Base-by-base conservation (phyloP, 23 tunicate genomes). In the Botrylloides violaceus region DNA sequence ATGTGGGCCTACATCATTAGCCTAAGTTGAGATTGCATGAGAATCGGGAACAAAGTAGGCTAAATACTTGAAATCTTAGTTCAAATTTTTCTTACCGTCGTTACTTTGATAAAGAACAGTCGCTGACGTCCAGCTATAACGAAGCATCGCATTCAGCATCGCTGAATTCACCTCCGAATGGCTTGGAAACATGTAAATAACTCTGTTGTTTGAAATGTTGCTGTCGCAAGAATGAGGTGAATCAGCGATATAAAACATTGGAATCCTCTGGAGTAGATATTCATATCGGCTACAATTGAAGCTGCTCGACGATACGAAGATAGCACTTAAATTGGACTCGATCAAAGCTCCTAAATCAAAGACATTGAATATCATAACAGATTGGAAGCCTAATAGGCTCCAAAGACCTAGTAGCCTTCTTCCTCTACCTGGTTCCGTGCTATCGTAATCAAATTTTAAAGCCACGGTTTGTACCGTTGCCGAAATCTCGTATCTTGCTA, bases 121-220 rank as follows among this genome's bases (percentile, higher is more conserved):
- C 4, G 84, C 84, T 5, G 84, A 71, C 43, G 59, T 38, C 84
- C 84, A 80, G 37, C 71, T 29, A 39, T 80, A 80, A 71, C 71
- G 77, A 36, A 61, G 43, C 58, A 80, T 59, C 4, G 84, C 72
- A 71, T 71, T 35, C 39, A 80, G 62, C 37, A 80, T 73, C 27
- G 84, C 34, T 1, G 84, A 37, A 61, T 58, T 80, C 29, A 80
- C 33, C 1, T 36, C 35, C 2, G 78, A 71, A 34, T 80, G 77
- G 28, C 73, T 36, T 34, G 84, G 84, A 48, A 71, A 61, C 71
- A 80, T 28, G 49, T 80, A 80, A 43, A 55, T 53, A 1, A 71
- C 61, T 60, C 84, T 77, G 74, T 39, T 77, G 29, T 65, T 39
- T 34, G 56, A 39, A 36, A 65, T 31, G 31, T 77, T 66, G 9